These are phyloP conservation scores for Proisotoma minuta DNA, from an alignment of 2,888 invertebrate species.

Conservation along the genomic window DNA sequence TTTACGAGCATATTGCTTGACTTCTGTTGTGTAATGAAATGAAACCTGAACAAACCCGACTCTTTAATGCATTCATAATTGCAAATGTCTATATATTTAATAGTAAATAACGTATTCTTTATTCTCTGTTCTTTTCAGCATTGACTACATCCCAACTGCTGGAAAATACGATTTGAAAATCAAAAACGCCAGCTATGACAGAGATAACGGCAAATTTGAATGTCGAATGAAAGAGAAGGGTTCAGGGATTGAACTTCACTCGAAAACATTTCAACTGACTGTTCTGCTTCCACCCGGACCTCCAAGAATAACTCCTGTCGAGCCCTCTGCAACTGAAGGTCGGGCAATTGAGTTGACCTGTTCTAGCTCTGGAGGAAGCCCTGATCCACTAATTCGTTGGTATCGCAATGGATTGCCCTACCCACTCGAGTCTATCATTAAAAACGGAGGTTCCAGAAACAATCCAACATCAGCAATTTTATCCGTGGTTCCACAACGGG, in stretches of 20 bases:
- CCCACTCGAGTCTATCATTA: constrained; percentile 63
- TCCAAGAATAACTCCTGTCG: constrained; percentile 70
- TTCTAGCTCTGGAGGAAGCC: constrained; percentile 81
- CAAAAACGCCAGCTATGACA: constrained; percentile 52
- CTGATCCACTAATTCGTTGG: constrained; percentile 78
- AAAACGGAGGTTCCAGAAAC: constrained; percentile 66
- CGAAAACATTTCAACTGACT: constrained; percentile 71
- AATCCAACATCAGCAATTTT: constrained; percentile 72
- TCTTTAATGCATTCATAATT: not conserved
- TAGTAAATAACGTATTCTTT: no score
- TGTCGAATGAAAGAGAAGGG: constrained; percentile 76
- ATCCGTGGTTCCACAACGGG: constrained; percentile 69
- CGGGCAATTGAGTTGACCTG: constrained; percentile 50
- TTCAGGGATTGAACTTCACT: constrained; percentile 65
- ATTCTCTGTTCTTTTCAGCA: constrained; percentile 57
- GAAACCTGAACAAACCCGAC: not conserved
- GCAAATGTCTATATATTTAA: not conserved
- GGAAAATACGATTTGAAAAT: constrained; percentile 74
- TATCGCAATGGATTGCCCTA: constrained; percentile 71
- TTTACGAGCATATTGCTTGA: no score
- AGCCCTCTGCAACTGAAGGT: constrained; percentile 72
- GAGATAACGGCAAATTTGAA: constrained; percentile 72
- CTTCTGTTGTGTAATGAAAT: no score
- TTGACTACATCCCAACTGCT: constrained; percentile 70
- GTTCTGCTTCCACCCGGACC: constrained; percentile 78